Base-by-base conservation (phyloP, 2,113 vertebrate genomes). In the Coreoperca whiteheadi region DNA sequence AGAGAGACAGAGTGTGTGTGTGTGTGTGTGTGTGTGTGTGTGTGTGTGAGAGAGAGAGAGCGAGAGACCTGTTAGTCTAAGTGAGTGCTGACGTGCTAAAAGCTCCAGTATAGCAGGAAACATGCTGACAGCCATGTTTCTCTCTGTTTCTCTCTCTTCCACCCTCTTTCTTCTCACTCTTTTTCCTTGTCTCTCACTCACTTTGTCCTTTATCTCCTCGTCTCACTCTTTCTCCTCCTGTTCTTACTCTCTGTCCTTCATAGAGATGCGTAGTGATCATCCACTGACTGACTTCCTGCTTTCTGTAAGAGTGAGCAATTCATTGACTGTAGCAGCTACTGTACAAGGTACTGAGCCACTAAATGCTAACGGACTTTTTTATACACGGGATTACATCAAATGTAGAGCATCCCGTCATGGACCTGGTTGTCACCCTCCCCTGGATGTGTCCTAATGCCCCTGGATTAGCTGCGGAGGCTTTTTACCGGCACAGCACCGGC, bases 61-160 rank as follows among this genome's bases (percentile, higher is more conserved):
- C 1, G 54, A 68, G 34, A 34, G 64, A 72, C 37, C 78, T 69
- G 83, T 90, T 82, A 83, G 86, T 69, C 46, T 67, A 69, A 87
- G 84, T 78, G 72, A 73, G 60, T 92, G 80, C 81, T 84, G 89
- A 87, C 77, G 56, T 43, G 70, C 77, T 89, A 64, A 90, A 84
- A 89, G 72, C 77, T 91, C 50, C 68, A 65, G 77, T 28, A 59
- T 64, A 85, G 70, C 50, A 63, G 83, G 61, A 76, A 92, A 89
- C 89, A 86, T 89, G 93, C 91, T 93, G 92, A 93, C 89, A 84
- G 87, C 60, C 79, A n/a, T 64, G 65, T 81, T 89, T 77, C 67
- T 57, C 21, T 68, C 9, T 56, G 1, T 39, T 6, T 65, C 46
- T 61, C 61, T 74, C 39, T 37, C 20, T 10, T 23, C n/a, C 10